Conservation (phyloP, 1,140 invertebrate genomes). For the Diuraphis noxia region DNA sequence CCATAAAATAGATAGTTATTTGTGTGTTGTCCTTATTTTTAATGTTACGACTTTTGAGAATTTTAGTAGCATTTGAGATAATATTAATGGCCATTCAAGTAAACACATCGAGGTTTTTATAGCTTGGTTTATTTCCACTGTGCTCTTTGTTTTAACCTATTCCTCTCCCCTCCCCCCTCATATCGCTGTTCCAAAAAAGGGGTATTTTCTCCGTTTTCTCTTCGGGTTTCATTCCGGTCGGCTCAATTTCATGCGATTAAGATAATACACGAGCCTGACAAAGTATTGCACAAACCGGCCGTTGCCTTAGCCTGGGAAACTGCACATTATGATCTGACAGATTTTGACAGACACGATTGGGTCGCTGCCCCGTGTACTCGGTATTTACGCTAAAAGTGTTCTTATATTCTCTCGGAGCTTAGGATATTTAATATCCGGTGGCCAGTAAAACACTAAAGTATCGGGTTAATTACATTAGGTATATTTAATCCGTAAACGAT, state of each 20-base stretch:
- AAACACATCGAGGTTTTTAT: slow-evolving; percentile 41
- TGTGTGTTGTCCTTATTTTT: slow-evolving; percentile 16
- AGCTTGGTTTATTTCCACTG: slow-evolving; percentile 7
- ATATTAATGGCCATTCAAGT: slow-evolving; percentile 40
- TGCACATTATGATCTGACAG: slow-evolving; percentile 6
- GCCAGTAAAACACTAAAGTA: background rate
- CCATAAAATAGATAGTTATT: background rate
- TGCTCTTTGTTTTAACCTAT: slow-evolving; percentile 24
- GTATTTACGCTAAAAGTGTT: background rate
- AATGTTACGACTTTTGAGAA: slow-evolving; percentile 36
- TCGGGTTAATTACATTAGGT: background rate
- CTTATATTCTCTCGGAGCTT: background rate
- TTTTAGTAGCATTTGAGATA: slow-evolving; percentile 48
- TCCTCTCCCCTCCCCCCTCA: too few species aligned
- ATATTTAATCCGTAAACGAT: background rate
- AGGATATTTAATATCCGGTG: background rate
- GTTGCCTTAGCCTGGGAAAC: background rate
- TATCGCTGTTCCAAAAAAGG: background rate
- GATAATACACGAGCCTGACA: slow-evolving; percentile 32
- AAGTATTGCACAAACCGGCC: slow-evolving; percentile 25
- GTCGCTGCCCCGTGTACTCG: background rate
- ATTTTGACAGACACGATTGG: background rate
- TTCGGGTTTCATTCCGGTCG: background rate
- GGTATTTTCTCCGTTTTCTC: background rate
- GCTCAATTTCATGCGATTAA: slow-evolving; percentile 35